Conservation (phyloP, 2,113 vertebrate species). For the Phocoena sinus region DNA sequence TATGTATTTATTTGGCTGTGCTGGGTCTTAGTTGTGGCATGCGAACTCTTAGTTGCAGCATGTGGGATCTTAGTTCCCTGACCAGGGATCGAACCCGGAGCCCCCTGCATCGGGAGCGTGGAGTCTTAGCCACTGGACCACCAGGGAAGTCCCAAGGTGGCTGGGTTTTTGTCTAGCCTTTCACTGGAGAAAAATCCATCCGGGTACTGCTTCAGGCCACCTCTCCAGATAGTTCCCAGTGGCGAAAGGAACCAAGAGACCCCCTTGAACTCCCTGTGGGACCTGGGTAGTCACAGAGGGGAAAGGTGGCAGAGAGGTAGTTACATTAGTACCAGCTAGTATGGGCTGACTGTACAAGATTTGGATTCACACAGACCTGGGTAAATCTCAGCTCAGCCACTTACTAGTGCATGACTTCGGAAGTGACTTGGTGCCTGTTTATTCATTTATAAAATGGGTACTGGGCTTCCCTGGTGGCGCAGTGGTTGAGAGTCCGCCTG, state of each 20-base stretch:
- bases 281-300: neutral
- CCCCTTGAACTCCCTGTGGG: neutral
- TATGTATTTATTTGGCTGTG: no score
- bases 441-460: neutral
- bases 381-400: neutral
- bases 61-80: no score
- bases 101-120: no score
- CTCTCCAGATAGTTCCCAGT: fast-evolving
- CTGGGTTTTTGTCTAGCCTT: neutral
- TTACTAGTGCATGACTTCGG: neutral
- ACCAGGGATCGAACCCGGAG: no score
- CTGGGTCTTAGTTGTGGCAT: no score
- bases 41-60: no score
- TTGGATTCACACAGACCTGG: neutral
- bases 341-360: neutral
- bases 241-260: no score
- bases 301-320: neutral
- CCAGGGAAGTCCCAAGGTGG: no score
- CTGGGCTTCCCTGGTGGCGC: no score
- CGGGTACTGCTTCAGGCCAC: fast-evolving
- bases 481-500: no score
- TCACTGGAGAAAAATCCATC: neutral
- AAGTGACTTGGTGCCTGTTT: neutral
- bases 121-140: no score
- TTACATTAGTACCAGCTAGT: fast-evolving